Evolutionary conservation across 1,140 invertebrate species (phyloP).

Genomic region (Laupala kohalensis): DNA sequence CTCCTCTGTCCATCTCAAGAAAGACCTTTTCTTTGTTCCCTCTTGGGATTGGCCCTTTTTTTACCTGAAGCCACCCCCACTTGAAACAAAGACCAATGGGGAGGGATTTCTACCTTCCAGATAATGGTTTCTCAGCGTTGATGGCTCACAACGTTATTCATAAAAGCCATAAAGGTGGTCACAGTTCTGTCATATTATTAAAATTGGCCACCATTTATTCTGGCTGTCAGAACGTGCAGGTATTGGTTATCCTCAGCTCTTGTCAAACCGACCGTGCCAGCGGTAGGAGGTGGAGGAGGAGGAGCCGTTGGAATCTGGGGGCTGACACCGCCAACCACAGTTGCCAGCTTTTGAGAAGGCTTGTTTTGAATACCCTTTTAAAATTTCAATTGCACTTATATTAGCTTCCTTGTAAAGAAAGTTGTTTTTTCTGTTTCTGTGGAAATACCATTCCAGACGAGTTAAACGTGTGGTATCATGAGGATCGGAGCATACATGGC

Average conservation of each 20-base stretch:
- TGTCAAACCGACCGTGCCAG: not conserved
- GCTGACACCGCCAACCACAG: not conserved
- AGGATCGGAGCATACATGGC: not conserved
- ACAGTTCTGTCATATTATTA: constrained; percentile 16
- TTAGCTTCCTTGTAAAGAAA: not conserved
- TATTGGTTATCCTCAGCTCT: constrained; percentile 7
- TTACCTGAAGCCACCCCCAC: not conserved
- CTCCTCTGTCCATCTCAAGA: not conserved
- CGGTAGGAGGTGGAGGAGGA: constrained; percentile 6
- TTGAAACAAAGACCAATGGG: constrained; percentile 15
- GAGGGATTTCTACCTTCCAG: constrained; percentile 7
- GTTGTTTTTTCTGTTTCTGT: not conserved
- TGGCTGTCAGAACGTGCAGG: constrained; percentile 14
- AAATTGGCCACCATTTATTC: constrained; percentile 22
- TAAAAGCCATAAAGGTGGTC: constrained; percentile 11
- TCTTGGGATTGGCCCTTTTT: constrained; percentile 6
- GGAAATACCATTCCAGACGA: not conserved
- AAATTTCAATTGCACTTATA: not conserved
- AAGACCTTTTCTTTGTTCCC: constrained; percentile 1
- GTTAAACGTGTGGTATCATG: not conserved
- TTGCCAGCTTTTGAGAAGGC: constrained; percentile 6
- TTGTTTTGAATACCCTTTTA: not conserved
- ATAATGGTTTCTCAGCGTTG: constrained; percentile 17
- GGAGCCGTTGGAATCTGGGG: constrained; percentile 13
- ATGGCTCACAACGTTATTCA: constrained; percentile 14